Evolutionary conservation across 2,797 vertebrate genomes (phyloP).

Genomic region (Pelochelys cantorii): DNA sequence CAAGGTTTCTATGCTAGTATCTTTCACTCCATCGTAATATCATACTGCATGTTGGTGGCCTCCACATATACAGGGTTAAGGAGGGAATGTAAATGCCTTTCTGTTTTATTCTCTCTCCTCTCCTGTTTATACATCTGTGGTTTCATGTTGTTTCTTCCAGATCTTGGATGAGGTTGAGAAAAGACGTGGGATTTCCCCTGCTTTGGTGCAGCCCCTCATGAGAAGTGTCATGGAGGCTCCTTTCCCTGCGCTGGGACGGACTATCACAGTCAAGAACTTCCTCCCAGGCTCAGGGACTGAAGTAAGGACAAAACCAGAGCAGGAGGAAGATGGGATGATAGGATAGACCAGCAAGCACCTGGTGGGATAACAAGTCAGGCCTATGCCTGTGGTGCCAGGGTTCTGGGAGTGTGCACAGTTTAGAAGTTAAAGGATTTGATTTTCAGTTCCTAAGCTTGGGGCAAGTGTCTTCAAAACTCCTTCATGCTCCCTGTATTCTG

Average conservation of each 20-base stretch:
- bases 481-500: neutral
- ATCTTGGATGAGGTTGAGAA: conserved; percentile 99
- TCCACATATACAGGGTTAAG: neutral
- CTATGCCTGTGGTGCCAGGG: neutral
- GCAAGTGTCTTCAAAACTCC: neutral
- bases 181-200: conserved; percentile 94
- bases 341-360: neutral
- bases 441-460: neutral
- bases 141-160: conserved; percentile 75
- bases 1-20: neutral
- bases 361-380: neutral
- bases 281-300: conserved; percentile 97
- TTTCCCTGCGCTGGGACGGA: conserved; percentile 95
- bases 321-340: neutral
- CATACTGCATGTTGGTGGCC: rapidly evolving
- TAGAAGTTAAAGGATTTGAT: neutral
- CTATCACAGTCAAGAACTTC: conserved; percentile 96
- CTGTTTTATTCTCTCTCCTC: neutral
- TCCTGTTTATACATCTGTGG: neutral
- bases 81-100: neutral
- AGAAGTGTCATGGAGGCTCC: conserved; percentile 98
- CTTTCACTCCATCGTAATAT: neutral
- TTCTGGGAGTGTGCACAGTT: neutral
- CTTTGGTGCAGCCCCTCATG: conserved; percentile 98
- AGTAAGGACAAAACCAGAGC: conserved; percentile 77